phyloP scores from a whole-genome alignment of 2,888 invertebrate species.

The Chironomus tentans region DNA sequence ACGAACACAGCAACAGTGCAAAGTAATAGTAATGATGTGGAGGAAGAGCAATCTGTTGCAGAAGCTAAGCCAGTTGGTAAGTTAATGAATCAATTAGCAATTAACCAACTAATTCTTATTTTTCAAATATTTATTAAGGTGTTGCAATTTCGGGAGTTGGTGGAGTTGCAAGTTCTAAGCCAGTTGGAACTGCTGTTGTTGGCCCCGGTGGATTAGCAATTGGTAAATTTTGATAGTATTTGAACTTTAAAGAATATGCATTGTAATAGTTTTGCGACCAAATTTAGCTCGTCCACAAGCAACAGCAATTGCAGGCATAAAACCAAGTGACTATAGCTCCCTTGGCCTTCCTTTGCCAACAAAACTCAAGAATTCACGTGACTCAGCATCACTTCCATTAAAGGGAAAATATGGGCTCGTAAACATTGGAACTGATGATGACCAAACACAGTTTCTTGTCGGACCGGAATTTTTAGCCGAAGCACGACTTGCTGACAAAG shows the following conservation, averaged over 20 bases:
- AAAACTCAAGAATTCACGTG: constrained; percentile 11
- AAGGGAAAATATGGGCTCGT: constrained; percentile 27
- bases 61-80: constrained; percentile 60
- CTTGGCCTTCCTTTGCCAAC: constrained; percentile 36
- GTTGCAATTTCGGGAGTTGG: constrained; percentile 53
- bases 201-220: constrained; percentile 61
- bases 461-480: constrained; percentile 26
- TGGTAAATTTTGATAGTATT: constrained; percentile 31
- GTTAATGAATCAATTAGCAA: constrained; percentile 37
- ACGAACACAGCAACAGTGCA: constrained; percentile 48
- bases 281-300: constrained; percentile 51
- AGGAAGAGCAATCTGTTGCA: constrained; percentile 52
- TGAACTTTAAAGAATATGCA: background rate
- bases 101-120: too few relatives aligned
- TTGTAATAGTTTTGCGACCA: background rate
- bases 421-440: background rate
- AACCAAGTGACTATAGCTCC: constrained; percentile 38
- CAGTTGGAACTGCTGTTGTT: constrained; percentile 59
- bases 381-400: background rate
- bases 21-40: background rate
- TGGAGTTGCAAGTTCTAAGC: constrained; percentile 63
- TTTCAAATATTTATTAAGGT: constrained; percentile 36
- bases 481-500: constrained; percentile 7
- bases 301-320: constrained; percentile 65
- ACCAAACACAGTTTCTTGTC: constrained; percentile 19